These are phyloP conservation scores for Cirrhinus mrigala DNA, from an alignment of 2,797 vertebrate species.

Conservation along the genomic window DNA sequence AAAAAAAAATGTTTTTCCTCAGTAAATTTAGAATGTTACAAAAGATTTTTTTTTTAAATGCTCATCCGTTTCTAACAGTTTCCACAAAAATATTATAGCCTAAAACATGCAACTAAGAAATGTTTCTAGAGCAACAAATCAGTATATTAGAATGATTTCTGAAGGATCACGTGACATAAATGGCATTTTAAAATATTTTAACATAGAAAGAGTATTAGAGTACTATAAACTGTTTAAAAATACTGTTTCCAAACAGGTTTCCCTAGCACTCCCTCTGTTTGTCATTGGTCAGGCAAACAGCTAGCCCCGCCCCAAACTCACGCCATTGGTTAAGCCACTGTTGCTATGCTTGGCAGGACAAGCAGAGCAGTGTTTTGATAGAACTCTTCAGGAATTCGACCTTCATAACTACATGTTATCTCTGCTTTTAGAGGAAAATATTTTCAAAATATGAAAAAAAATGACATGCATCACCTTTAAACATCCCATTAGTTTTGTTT, in stretches of 20 bases:
- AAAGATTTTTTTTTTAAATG: too few species aligned
- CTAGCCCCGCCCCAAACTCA: not conserved
- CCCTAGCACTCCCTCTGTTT: not conserved
- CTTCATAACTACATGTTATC: not conserved
- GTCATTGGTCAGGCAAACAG: not conserved
- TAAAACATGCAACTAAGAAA: not conserved
- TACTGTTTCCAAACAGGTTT: not conserved
- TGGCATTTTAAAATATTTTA: not conserved
- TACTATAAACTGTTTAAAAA: not conserved
- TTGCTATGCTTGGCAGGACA: not conserved
- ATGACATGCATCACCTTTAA: not conserved
- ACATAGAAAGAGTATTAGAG: not conserved
- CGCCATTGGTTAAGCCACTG: not conserved
- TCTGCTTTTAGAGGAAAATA: not conserved
- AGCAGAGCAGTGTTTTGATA: not conserved
- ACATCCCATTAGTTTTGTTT: constrained; percentile 8
- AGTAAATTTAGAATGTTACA: too few species aligned
- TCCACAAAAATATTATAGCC: too few species aligned
- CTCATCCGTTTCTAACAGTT: too few species aligned
- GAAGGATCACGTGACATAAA: not conserved
- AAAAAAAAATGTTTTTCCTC: too few species aligned
- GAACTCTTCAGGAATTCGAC: not conserved
- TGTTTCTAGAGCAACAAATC: not conserved
- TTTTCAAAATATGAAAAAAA: not conserved
- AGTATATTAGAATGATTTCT: not conserved